Percentiles rank a stretch among this genome's conserved stretches.
Conservation (phyloP, 2,888 invertebrate species). For the Trichogramma evanescens region DNA sequence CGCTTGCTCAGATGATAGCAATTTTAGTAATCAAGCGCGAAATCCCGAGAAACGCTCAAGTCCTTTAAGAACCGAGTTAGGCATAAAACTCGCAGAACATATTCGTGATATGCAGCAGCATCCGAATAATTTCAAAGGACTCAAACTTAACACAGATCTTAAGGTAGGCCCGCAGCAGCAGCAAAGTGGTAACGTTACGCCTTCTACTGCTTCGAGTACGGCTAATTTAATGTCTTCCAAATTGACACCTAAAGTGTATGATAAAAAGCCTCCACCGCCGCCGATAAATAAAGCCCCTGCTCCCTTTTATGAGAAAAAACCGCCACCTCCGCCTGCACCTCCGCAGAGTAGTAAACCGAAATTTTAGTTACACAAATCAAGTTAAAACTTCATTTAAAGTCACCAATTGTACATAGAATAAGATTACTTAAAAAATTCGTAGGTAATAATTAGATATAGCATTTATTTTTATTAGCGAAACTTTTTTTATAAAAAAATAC, state of each 20-base stretch:
- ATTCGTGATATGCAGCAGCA: conserved; percentile 32
- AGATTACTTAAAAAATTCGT: neutral
- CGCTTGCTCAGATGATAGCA: neutral
- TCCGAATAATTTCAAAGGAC: conserved; percentile 36
- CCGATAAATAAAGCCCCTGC: neutral
- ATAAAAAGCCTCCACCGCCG: neutral
- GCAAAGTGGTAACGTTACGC: conserved; percentile 32
- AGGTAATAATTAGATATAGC: neutral
- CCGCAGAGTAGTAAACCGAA: conserved; percentile 38
- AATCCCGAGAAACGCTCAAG: conserved; percentile 26
- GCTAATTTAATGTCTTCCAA: neutral
- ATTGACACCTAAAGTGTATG: neutral
- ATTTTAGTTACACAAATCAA: conserved; percentile 19
- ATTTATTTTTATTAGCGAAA: neutral
- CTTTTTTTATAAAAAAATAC: neutral
- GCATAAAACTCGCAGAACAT: conserved; percentile 33
- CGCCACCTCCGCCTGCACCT: conserved; percentile 42
- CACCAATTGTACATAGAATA: neutral
- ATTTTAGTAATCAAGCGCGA: conserved; percentile 10
- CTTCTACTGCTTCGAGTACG: conserved; percentile 18
- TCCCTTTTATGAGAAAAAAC: conserved; percentile 41
- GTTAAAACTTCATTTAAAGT: too few relatives aligned
- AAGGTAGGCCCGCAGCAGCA: conserved; percentile 32
- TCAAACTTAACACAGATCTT: conserved; percentile 33
- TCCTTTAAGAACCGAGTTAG: conserved; percentile 29